Conservation (phyloP, 2,113 vertebrate species). For the Genyomyrus donnyi region DNA sequence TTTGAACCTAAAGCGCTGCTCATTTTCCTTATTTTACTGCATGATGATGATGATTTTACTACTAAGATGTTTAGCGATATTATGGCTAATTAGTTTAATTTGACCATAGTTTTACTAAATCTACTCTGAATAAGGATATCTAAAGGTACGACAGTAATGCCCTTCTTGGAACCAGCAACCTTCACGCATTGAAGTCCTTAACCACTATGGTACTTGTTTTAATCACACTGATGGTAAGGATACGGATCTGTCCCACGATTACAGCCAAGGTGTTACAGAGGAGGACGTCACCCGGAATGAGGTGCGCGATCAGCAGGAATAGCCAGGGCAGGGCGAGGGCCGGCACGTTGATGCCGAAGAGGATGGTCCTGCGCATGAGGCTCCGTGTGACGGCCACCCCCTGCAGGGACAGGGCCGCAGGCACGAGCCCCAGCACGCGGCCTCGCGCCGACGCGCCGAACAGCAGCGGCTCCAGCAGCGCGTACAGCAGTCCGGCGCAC, state of each 20-base stretch:
- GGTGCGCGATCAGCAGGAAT: slow-evolving; percentile 51
- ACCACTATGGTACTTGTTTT: neutral
- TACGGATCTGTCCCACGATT: slow-evolving; percentile 62
- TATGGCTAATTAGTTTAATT: neutral
- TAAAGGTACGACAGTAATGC: neutral
- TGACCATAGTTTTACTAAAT: neutral
- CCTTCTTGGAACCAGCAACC: neutral
- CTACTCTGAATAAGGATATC: neutral
- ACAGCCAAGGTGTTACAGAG: slow-evolving; percentile 64
- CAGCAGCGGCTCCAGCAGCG: slow-evolving; percentile 40
- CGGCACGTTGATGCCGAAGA: slow-evolving; percentile 58
- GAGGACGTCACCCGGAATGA: slow-evolving; percentile 61
- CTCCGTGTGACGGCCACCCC: slow-evolving; percentile 54
- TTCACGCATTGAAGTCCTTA: neutral
- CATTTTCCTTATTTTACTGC: neutral
- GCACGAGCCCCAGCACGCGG: slow-evolving; percentile 52
- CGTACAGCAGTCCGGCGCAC: slow-evolving; percentile 52
- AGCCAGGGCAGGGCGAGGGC: slow-evolving; percentile 60
- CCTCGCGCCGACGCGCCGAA: slow-evolving; percentile 14
- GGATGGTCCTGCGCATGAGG: slow-evolving; percentile 44
- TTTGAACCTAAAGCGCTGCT: neutral
- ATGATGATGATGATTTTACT: neutral
- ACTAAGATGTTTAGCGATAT: neutral
- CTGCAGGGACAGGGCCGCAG: slow-evolving; percentile 62
- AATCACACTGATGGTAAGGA: slow-evolving; percentile 53